These are phyloP conservation scores for Colletes collaris DNA, from an alignment of 2,888 invertebrate genomes.

Conservation along the genomic window DNA sequence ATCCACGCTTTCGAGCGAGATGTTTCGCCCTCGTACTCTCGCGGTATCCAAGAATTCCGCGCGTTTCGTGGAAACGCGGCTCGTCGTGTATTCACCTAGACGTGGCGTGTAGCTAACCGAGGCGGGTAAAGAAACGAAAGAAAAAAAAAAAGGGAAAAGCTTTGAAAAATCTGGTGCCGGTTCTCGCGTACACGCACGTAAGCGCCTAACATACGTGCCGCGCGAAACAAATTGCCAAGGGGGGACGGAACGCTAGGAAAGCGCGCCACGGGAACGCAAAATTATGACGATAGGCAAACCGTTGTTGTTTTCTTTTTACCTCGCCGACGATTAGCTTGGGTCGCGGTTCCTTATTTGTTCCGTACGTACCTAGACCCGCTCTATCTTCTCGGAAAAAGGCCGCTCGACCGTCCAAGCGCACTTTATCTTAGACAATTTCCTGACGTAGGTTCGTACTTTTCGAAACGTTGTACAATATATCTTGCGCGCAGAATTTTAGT, in stretches of 20 bases:
- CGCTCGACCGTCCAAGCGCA: neutral
- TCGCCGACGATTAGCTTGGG: constrained; percentile 17
- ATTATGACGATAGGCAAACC: constrained; percentile 32
- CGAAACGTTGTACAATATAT: neutral
- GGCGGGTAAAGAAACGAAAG: neutral
- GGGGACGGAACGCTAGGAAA: constrained; percentile 11
- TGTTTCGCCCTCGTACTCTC: neutral
- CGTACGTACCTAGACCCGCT: neutral
- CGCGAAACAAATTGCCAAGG: constrained; percentile 37
- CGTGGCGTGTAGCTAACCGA: constrained; percentile 11
- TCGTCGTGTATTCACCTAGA: constrained; percentile 38
- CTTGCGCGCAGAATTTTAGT: no score
- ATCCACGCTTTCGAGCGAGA: neutral
- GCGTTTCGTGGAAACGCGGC: constrained; percentile 36
- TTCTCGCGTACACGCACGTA: constrained; percentile 25
- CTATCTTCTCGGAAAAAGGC: neutral
- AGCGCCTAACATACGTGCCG: constrained; percentile 31
- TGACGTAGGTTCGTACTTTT: neutral
- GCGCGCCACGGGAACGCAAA: constrained; percentile 26
- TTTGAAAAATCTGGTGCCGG: constrained; percentile 32
- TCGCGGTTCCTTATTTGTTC: constrained; percentile 20
- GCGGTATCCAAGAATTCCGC: constrained; percentile 27
- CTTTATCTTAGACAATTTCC: neutral
- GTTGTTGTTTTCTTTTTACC: constrained; percentile 18
- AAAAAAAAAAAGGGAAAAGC: constrained; percentile 10